phyloP scores from a whole-genome alignment of 2,888 invertebrate genomes.

The Eurois occulta region DNA sequence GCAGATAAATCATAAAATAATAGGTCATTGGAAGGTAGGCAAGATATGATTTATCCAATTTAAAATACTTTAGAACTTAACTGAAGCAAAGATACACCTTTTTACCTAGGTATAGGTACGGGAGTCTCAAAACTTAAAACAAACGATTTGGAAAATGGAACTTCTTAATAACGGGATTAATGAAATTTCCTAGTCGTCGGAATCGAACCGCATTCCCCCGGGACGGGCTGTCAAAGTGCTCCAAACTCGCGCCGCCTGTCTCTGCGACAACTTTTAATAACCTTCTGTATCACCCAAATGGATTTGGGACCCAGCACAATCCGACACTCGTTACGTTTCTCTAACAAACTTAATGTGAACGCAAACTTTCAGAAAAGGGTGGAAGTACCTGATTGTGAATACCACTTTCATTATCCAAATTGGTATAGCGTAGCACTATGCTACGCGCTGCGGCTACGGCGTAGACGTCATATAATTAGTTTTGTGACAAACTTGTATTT shows the following conservation, averaged over 20 bases:
- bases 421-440: slow-evolving; percentile 39
- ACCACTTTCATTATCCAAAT: slow-evolving; percentile 45
- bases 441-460: slow-evolving; percentile 30
- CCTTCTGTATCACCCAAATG: slow-evolving; percentile 87
- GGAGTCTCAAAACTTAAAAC: slow-evolving; percentile 58
- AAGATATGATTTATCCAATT: slow-evolving; percentile 3
- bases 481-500: background rate
- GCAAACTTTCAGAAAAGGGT: slow-evolving; percentile 67
- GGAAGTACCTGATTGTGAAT: slow-evolving; percentile 59
- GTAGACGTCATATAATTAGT: background rate
- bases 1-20: slow-evolving; percentile 29
- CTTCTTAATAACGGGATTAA: slow-evolving; percentile 85
- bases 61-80: slow-evolving; percentile 1
- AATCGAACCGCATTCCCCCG: slow-evolving; percentile 84
- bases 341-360: slow-evolving; percentile 67
- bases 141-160: slow-evolving; percentile 75
- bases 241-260: slow-evolving; percentile 83
- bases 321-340: slow-evolving; percentile 76
- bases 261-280: slow-evolving; percentile 88
- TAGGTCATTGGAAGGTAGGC: slow-evolving; percentile 30
- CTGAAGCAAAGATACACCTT: background rate
- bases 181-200: slow-evolving; percentile 85
- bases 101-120: slow-evolving; percentile 10
- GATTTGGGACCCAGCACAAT: slow-evolving; percentile 79
- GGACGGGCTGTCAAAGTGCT: slow-evolving; percentile 86